Percentiles rank a stretch among this genome's conserved stretches.
Evolutionary conservation across 2,113 vertebrate genomes (phyloP).

Genomic region (Heloderma charlesbogerti): DNA sequence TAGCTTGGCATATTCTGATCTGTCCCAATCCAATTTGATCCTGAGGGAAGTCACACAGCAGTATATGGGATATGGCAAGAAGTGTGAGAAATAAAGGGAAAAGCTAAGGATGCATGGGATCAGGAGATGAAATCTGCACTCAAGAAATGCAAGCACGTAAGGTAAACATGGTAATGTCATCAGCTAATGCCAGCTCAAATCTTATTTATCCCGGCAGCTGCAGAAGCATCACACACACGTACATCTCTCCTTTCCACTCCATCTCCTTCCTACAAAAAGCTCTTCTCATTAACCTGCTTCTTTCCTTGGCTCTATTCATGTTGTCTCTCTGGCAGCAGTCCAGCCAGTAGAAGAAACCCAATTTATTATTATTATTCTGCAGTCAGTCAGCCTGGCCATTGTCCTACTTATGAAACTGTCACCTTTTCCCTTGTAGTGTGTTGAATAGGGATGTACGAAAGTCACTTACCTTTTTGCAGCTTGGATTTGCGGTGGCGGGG

Average conservation of each 20-base stretch:
- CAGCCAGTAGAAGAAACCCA: constrained; percentile 57
- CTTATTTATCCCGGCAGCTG: constrained; percentile 60
- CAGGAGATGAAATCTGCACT: constrained; percentile 25
- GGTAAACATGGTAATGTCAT: constrained; percentile 46
- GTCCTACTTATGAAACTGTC: constrained; percentile 62
- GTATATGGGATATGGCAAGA: background rate
- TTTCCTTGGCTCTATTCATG: constrained; percentile 59
- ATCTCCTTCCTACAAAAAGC: constrained; percentile 28
- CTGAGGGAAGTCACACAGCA: background rate
- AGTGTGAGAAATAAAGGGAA: constrained; percentile 30
- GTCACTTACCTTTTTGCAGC: too few species aligned
- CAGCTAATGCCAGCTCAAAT: constrained; percentile 61
- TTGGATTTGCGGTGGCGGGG: too few species aligned
- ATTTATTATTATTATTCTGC: constrained; percentile 46
- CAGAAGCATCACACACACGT: background rate
- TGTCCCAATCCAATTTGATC: background rate
- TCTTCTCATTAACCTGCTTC: constrained; percentile 70
- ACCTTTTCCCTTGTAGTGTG: constrained; percentile 52
- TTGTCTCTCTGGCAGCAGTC: constrained; percentile 58
- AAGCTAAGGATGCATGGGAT: constrained; percentile 50
- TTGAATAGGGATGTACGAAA: too few species aligned
- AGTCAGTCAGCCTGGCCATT: constrained; percentile 31
- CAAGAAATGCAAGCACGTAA: constrained; percentile 38
- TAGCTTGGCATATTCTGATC: background rate
- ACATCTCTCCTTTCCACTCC: constrained; percentile 39